phyloP scores from a whole-genome alignment of 1,140 invertebrate genomes.

The Zaprionus gabonicus region DNA sequence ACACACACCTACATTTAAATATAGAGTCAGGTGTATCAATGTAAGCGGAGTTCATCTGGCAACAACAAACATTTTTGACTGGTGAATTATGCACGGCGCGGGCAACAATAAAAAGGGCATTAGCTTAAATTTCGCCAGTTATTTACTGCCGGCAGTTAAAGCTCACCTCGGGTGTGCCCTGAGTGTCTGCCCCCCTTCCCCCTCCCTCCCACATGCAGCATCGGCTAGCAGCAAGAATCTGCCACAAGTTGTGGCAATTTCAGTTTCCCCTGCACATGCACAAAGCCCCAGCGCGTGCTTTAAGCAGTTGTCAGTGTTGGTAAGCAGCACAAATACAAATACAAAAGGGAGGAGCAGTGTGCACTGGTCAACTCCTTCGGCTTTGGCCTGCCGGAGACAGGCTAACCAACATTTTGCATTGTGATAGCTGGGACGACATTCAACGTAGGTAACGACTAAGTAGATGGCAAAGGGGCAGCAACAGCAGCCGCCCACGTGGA shows the following conservation, averaged over 20 bases:
- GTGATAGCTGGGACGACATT: background rate
- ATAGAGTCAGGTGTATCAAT: slow-evolving; percentile 36
- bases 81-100: slow-evolving; percentile 64
- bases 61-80: slow-evolving; percentile 61
- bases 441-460: background rate
- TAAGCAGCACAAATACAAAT: background rate
- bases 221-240: background rate
- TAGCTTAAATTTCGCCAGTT: slow-evolving; percentile 29
- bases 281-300: slow-evolving; percentile 1
- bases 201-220: background rate
- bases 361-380: background rate
- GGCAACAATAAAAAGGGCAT: slow-evolving; percentile 23
- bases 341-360: background rate
- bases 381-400: background rate
- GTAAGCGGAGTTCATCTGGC: slow-evolving; percentile 40
- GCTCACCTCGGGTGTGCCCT: background rate
- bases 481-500: background rate
- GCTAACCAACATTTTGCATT: background rate
- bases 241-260: slow-evolving; percentile 14
- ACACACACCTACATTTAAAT: background rate
- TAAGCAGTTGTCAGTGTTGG: slow-evolving; percentile 1
- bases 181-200: background rate
- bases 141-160: slow-evolving; percentile 22
- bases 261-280: background rate
- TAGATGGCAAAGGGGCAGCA: background rate